Percentiles rank a stretch among this genome's conserved stretches.
These are phyloP conservation scores for Itoplectis maculator DNA, from an alignment of 2,888 invertebrate species.

Conservation along the genomic window DNA sequence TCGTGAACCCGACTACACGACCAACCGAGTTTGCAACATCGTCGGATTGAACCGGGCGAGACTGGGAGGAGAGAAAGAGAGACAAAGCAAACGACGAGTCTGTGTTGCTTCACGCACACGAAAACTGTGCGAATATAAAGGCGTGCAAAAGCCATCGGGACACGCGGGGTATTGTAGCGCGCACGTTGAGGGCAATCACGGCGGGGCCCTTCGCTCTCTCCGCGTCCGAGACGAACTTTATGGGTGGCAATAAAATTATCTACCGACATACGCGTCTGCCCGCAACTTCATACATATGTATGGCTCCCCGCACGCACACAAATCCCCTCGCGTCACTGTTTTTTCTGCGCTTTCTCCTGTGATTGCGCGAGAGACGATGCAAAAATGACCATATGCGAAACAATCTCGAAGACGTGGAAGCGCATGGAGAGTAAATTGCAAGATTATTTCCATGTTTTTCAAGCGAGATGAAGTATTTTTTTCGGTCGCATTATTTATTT, in stretches of 20 bases:
- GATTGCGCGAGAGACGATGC: constrained; percentile 4
- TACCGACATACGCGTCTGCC: constrained; percentile 62
- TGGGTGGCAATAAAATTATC: constrained; percentile 71
- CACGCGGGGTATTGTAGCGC: constrained; percentile 27
- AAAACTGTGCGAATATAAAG: constrained; percentile 52
- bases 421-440: background rate
- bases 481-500: too few relatives aligned
- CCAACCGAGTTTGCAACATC: constrained; percentile 32
- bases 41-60: constrained; percentile 28
- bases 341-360: constrained; percentile 2
- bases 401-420: background rate
- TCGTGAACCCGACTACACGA: constrained; percentile 43
- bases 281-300: constrained; percentile 45
- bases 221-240: constrained; percentile 65
- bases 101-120: constrained; percentile 48
- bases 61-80: constrained; percentile 26
- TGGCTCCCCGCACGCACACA: constrained; percentile 21
- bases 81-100: background rate
- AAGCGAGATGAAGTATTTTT: too few relatives aligned
- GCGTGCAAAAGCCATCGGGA: constrained; percentile 45
- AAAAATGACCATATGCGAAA: background rate
- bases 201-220: constrained; percentile 58
- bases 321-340: background rate
- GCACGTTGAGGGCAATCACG: constrained; percentile 59
- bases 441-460: background rate